A percentile compares a stretch with the other conserved stretches of the same genome.
phyloP scores from a whole-genome alignment of 2,113 vertebrate genomes.

The Puma concolor region DNA sequence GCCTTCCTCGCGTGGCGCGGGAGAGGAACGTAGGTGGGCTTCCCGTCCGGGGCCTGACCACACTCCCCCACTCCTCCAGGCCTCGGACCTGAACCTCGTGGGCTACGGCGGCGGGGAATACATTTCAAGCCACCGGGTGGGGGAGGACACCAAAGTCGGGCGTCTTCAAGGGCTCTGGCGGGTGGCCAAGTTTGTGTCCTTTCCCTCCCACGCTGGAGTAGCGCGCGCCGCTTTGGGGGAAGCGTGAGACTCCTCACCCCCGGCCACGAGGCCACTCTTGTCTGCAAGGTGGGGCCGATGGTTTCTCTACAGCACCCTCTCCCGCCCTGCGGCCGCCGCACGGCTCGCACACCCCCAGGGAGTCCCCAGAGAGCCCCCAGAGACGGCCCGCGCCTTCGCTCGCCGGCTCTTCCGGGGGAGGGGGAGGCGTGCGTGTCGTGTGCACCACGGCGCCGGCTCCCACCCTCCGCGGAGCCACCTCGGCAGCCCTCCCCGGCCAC shows the following conservation, averaged over 20 bases:
- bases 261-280: background rate
- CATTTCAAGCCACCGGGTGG: background rate
- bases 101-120: background rate
- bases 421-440: background rate
- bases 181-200: constrained; percentile 61
- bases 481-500: background rate
- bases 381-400: background rate
- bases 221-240: constrained; percentile 37
- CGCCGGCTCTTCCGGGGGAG: background rate
- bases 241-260: background rate
- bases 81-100: background rate
- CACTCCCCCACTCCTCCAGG: background rate
- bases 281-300: background rate
- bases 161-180: constrained; percentile 40
- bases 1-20: constrained; percentile 14
- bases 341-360: background rate
- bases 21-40: constrained; percentile 28
- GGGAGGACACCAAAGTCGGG: background rate
- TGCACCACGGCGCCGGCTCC: background rate
- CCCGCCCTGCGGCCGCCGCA: background rate
- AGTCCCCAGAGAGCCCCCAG: background rate
- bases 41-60: background rate
- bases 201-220: constrained; percentile 47
- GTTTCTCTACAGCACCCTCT: background rate
- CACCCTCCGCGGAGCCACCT: background rate